These are phyloP conservation scores for Hemitrygon akajei DNA, from an alignment of 2,797 vertebrate genomes.

Conservation along the genomic window DNA sequence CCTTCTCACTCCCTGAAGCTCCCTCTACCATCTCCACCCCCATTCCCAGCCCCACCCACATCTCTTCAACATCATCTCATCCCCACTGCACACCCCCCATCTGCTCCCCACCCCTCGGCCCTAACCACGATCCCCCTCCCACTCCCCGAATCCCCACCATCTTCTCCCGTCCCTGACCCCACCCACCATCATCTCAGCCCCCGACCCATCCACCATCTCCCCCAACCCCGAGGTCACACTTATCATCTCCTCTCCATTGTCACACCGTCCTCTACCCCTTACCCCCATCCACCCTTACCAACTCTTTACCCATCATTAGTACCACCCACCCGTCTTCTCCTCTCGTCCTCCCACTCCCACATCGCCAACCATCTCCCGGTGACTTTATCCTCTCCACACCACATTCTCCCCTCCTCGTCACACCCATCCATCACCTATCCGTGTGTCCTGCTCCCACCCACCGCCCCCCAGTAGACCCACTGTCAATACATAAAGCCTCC, in stretches of 20 bases:
- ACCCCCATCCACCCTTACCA: no score
- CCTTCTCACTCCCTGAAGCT: no score
- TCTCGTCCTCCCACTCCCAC: no score
- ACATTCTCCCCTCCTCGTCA: no score
- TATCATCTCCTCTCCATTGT: neutral
- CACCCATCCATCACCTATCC: neutral
- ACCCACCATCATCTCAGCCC: neutral
- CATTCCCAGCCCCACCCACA: neutral
- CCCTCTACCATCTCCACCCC: neutral
- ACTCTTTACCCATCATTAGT: no score
- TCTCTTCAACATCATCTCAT: no score
- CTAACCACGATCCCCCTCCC: neutral
- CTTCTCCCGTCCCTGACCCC: neutral
- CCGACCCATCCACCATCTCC: no score
- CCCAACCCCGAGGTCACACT: neutral
- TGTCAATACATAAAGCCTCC: neutral
- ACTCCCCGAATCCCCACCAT: neutral
- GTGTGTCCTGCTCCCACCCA: neutral
- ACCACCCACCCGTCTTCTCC: no score
- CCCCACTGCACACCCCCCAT: neutral
- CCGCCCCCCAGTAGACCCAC: neutral
- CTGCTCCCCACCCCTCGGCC: neutral
- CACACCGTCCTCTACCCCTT: no score
- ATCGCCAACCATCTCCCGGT: no score
- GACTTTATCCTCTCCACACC: no score